phyloP scores from a whole-genome alignment of 2,797 vertebrate genomes.

The Hemibagrus guttatus region DNA sequence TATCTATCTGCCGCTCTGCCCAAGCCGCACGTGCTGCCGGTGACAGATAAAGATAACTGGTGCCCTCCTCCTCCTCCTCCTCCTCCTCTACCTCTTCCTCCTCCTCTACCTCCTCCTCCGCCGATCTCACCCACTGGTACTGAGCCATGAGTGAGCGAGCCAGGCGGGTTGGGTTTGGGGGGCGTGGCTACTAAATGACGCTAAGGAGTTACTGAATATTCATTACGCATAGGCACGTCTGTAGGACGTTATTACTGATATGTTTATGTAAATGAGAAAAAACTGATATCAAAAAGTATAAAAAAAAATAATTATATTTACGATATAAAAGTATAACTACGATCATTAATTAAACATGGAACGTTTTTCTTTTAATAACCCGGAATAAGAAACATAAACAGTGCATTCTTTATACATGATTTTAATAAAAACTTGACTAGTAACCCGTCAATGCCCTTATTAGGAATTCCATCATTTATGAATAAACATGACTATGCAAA shows the following conservation, averaged over 20 bases:
- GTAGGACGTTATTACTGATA: background rate
- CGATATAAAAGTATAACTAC: background rate
- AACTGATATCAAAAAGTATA: no score
- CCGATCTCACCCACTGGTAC: background rate
- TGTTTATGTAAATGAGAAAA: no score
- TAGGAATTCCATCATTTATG: background rate
- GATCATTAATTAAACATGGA: background rate
- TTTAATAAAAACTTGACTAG: background rate
- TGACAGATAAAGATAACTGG: constrained; percentile 24
- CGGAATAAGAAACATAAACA: background rate
- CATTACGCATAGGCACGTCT: background rate
- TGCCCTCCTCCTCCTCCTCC: background rate
- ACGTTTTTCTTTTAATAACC: background rate
- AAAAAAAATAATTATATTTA: no score
- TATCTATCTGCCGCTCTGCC: constrained; percentile 1
- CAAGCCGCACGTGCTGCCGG: constrained; percentile 30
- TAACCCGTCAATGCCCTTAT: no score
- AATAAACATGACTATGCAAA: background rate
- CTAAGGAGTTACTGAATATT: background rate
- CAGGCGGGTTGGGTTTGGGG: background rate
- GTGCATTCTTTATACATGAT: background rate
- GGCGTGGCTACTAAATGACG: background rate
- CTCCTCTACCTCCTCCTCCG: background rate
- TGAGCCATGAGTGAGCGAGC: background rate
- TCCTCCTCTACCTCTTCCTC: no score